phyloP scores from a whole-genome alignment of 1,140 invertebrate species.

The Nixonia krombeini region DNA sequence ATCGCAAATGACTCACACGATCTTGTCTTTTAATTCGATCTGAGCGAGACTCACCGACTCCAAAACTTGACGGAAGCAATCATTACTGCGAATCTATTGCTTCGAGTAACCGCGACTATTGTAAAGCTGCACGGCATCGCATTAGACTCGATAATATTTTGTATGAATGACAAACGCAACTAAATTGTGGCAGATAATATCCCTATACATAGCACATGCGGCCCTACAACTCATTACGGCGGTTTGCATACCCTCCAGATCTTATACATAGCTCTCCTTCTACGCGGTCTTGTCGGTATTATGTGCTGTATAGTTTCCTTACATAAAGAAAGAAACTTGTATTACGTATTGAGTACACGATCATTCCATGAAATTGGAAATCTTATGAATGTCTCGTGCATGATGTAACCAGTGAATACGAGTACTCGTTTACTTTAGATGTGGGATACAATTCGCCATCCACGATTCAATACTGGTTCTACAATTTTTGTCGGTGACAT shows the following conservation, averaged over 20 bases:
- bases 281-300: conserved; percentile 7
- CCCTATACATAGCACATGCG: conserved; percentile 41
- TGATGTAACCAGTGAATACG: not conserved
- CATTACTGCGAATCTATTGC: conserved; percentile 24
- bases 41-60: too few relatives aligned
- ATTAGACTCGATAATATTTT: conserved; percentile 24
- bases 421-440: not conserved
- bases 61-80: conserved; percentile 13
- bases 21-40: conserved; percentile 10
- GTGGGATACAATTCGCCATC: not conserved
- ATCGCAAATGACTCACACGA: too few relatives aligned
- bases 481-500: too few relatives aligned
- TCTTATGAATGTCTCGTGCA: conserved; percentile 8
- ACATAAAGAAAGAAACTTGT: conserved; percentile 45
- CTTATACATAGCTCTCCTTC: conserved; percentile 8
- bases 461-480: too few relatives aligned
- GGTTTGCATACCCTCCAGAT: conserved; percentile 2
- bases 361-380: conserved; percentile 15
- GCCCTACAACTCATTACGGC: conserved; percentile 20
- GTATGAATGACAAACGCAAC: conserved; percentile 26
- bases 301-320: conserved; percentile 28
- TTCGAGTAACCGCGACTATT: conserved; percentile 20
- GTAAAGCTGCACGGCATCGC: conserved; percentile 21
- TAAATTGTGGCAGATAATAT: too few relatives aligned
- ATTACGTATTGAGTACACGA: too few relatives aligned